Conservation (phyloP, 1,140 invertebrate genomes). For the Myzus persicae region DNA sequence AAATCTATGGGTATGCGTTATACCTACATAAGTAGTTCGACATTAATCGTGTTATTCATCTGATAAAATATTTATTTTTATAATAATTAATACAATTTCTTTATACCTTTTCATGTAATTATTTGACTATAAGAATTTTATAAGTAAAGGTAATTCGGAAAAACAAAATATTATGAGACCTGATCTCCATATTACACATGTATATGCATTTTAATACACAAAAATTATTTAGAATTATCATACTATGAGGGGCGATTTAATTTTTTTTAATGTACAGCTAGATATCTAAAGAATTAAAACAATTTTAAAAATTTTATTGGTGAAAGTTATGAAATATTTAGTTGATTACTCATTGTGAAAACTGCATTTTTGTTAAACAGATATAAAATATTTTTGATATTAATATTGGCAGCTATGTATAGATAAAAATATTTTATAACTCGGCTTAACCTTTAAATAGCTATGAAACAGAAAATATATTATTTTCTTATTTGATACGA, state of each 20-base stretch:
- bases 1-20: no score
- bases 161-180: no score
- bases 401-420: neutral
- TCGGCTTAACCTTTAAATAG: neutral
- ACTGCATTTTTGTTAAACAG: neutral
- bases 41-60: no score
- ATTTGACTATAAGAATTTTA: no score
- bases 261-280: neutral
- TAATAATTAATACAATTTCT: no score
- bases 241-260: neutral
- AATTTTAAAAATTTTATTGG: neutral
- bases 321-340: conserved; percentile 6
- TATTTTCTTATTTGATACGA: neutral
- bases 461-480: neutral
- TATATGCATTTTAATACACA: neutral
- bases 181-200: no score
- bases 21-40: no score
- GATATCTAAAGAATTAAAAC: neutral
- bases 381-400: neutral
- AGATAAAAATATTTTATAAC: neutral
- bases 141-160: neutral
- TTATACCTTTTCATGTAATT: no score
- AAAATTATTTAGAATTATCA: neutral
- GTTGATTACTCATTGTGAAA: neutral
- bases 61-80: no score